A percentile compares a stretch with the other conserved stretches of the same genome.
Evolutionary conservation across 2,797 vertebrate species (phyloP).

Genomic region (Triplophysa bombifrons): DNA sequence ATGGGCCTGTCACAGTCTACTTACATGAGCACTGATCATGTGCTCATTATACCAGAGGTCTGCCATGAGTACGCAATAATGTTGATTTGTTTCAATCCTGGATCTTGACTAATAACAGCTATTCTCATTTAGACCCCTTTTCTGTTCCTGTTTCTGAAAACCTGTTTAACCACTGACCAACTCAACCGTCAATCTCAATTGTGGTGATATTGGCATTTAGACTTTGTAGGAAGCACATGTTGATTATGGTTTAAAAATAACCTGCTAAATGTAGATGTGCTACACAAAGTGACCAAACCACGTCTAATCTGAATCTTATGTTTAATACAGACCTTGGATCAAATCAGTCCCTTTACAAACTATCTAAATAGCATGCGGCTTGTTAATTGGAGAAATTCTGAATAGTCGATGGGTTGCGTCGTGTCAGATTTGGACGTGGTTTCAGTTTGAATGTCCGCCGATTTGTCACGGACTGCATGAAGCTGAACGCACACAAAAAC

Average conservation of each 20-base stretch:
- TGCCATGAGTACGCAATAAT: constrained; percentile 40
- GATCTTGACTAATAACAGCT: constrained; percentile 39
- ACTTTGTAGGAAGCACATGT: neutral
- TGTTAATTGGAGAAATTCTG: too few relatives aligned
- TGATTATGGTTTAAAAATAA: neutral
- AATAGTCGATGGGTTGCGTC: too few relatives aligned
- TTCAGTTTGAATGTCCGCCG: too few relatives aligned
- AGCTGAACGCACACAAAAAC: too few relatives aligned
- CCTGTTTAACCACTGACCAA: constrained; percentile 5
- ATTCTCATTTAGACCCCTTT: constrained; percentile 8
- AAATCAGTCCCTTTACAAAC: too few relatives aligned
- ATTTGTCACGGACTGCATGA: too few relatives aligned
- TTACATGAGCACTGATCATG: constrained; percentile 52
- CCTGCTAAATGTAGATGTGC: neutral
- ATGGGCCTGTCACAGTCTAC: constrained; percentile 50
- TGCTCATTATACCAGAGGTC: constrained; percentile 56
- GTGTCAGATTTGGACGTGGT: too few relatives aligned
- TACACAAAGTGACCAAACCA: too few relatives aligned
- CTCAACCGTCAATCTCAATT: neutral
- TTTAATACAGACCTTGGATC: too few relatives aligned
- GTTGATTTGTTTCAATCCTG: constrained; percentile 44
- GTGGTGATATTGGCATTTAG: neutral
- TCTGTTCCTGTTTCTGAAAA: constrained; percentile 10
- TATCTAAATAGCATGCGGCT: too few relatives aligned
- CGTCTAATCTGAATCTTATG: too few relatives aligned